These are phyloP conservation scores for Acropora tenuis DNA, from an alignment of 64 coral and sea anemone species.

Conservation along the genomic window DNA sequence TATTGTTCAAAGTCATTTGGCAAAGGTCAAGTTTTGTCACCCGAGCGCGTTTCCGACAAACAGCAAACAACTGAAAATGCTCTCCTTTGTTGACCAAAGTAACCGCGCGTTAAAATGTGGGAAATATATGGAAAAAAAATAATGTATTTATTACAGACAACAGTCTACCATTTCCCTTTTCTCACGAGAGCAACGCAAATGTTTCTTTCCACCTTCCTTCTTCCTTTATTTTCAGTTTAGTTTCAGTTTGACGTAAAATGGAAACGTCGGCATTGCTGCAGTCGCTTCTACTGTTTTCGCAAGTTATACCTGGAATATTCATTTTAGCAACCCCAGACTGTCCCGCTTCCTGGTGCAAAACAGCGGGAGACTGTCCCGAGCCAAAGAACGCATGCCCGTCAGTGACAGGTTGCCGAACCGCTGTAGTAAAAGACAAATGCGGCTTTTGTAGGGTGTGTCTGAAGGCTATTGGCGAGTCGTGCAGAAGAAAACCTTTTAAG, in stretches of 20 bases:
- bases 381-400: conserved; percentile 54
- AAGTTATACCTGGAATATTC: no score
- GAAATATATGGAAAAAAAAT: no score
- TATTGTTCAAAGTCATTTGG: no score
- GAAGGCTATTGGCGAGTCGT: conserved; percentile 68
- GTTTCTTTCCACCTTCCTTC: no score
- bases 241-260: background rate
- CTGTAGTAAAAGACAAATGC: conserved; percentile 77
- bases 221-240: background rate
- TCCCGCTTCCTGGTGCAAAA: conserved; percentile 2
- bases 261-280: background rate
- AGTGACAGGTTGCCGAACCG: conserved; percentile 48
- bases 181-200: no score
- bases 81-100: no score
- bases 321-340: background rate
- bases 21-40: no score
- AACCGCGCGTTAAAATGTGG: no score
- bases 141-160: no score
- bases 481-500: conserved; percentile 34
- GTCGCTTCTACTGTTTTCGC: background rate
- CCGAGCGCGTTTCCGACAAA: no score
- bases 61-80: no score
- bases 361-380: conserved; percentile 14
- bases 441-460: conserved; percentile 82
- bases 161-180: no score